Evolutionary conservation across 1,140 invertebrate species (phyloP), one percentile per base, ranked within the genome.

Genomic region (Lutraria rhynchaena): DNA sequence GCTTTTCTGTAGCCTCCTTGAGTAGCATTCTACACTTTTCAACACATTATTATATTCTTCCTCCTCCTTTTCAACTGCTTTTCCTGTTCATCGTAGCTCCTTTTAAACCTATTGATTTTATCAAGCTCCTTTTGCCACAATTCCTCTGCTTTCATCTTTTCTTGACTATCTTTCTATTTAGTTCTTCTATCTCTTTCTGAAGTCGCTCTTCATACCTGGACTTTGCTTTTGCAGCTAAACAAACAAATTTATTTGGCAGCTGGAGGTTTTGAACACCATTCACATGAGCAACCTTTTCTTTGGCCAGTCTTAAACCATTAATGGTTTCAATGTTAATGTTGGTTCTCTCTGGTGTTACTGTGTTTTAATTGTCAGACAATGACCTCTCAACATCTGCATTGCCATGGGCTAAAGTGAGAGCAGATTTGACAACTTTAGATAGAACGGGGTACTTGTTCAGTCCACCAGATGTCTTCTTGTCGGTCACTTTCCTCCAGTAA

Each of bases 401-500:
- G 13, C 65, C 65, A 70, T 70, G 37, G 13, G 70, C 49, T 37
- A 73, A 29, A 19, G n/a, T 73, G 2, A 73, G 53, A 41, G 70
- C 70, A 37, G 70, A 73, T 51, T 73, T 73, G 15, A 73, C 53
- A 37, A 73, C 70, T 44, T 57, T 55, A 29, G 33, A 53, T n/a
- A 70, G 35, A 2, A 27, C 29, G n/a, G 65, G 65, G 46, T 70
- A 70, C 46, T 70, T 70, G 35, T 51, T 17, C 19, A 49, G 44
- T 49, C 65, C 41, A 49, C 65, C 51, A 27, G 35, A 46, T 15
- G 65, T 49, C 65, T 70, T 70, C 27, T 49, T 41, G 41, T 51
- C 65, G 27, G 65, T 70, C 41, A 70, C 65, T 2, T 73, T 73
- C 17, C 57, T 73, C 70, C 70, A 73, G 53, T 73, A 73, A 57